Conservation (phyloP, 2,888 invertebrate genomes). For the Phortica okadai region DNA sequence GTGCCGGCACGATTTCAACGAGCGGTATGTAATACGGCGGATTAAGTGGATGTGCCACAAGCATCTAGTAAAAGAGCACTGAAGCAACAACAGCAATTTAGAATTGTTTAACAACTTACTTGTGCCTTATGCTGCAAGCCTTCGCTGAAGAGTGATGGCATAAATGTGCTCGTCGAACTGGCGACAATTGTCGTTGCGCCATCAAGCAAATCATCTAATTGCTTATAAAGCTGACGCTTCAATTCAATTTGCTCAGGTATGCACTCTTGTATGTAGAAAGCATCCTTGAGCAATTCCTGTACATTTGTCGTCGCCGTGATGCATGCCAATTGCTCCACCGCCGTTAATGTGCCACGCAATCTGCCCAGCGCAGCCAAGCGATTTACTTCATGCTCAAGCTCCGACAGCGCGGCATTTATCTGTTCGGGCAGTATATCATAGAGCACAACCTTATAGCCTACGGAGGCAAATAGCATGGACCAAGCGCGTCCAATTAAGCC, state of each 20-base stretch:
- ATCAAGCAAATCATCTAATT: slow-evolving; percentile 86
- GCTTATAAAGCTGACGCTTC: slow-evolving; percentile 87
- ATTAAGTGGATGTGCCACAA: slow-evolving; percentile 95
- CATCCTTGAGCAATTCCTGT: slow-evolving; percentile 84
- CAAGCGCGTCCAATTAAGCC: slow-evolving; percentile 97
- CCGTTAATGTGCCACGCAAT: slow-evolving; percentile 85
- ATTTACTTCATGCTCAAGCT: slow-evolving; percentile 84
- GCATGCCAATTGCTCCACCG: slow-evolving; percentile 85
- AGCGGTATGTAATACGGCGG: slow-evolving; percentile 97
- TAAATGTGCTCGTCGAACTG: slow-evolving; percentile 94
- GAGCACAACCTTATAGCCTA: slow-evolving; percentile 92
- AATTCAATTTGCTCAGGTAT: slow-evolving; percentile 92
- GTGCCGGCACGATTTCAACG: slow-evolving; percentile 95
- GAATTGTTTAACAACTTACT: slow-evolving; percentile 70
- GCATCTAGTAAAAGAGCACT: slow-evolving; percentile 57
- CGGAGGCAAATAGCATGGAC: slow-evolving; percentile 96
- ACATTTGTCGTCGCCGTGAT: slow-evolving; percentile 85
- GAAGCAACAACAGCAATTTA: background rate
- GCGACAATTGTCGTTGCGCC: slow-evolving; percentile 85
- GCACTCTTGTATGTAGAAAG: slow-evolving; percentile 93
- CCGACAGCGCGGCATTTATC: slow-evolving; percentile 84
- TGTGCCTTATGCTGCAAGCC: slow-evolving; percentile 84
- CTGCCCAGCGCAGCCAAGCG: slow-evolving; percentile 83
- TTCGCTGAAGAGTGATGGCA: slow-evolving; percentile 91
- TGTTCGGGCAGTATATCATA: slow-evolving; percentile 90